Evolutionary conservation across 1,140 invertebrate genomes (phyloP), one percentile per base, ranked within the genome.

Genomic region (Coelopa frigida): DNA sequence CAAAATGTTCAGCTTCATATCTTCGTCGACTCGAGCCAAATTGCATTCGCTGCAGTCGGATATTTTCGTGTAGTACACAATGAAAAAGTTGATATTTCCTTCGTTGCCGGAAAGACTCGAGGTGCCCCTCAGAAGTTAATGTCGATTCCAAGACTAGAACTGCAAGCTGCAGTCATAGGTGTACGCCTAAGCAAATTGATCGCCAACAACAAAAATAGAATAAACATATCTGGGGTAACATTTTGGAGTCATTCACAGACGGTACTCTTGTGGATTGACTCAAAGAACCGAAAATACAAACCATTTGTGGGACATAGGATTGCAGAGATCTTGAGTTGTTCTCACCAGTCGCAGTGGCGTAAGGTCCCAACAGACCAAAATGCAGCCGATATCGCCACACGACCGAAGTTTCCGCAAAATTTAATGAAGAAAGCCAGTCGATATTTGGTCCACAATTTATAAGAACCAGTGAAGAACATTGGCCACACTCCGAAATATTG

Each of bases 241-340:
- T 53, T 53, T 31, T 71, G 60, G 61, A 53, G 53, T 0, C 69
- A 73, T 51, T 67, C 66, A 0, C 52, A 33, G 5, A 58, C 58
- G 2, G 57, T 62, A 1, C 24, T 72, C 3, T 6, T 26, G 5
- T 70, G 69, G 64, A 52, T 71, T 3, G 24, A 35, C n/a, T 48
- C 46, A 5, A 33, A 49, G 6, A 42, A 55, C 0, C 12, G 56
- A 7, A 35, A 46, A 1, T 69, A 61, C 46, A 67, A 72, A 51
- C 46, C 53, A 1, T 75, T 68, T 49, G 62, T 72, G 0, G 58
- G 63, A 0, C 65, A 73, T 48, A 38, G 71, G 8, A 44, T 74
- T 3, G 49, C 52, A n/a, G 57, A 70, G 49, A 73, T 75, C 6
- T 51, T 60, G 3, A 46, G 53, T 3, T 4, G 35, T 2, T 54